These are phyloP conservation scores for Brevimyrus niger DNA, from an alignment of 2,113 vertebrate species.

Conservation along the genomic window DNA sequence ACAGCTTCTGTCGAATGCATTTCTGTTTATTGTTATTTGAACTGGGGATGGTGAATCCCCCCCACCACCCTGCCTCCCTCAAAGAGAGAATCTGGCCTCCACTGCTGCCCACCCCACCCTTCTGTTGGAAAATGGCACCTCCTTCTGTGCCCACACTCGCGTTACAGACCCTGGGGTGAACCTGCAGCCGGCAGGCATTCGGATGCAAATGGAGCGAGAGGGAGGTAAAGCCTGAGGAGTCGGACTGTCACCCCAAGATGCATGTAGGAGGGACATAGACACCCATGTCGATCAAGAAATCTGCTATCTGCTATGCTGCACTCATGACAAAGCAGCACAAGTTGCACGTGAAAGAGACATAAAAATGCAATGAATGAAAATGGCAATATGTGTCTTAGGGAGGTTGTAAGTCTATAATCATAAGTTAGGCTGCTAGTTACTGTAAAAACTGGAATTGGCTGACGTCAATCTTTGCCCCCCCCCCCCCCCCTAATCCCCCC, in stretches of 20 bases:
- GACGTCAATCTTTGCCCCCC: not conserved
- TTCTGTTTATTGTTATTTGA: constrained; percentile 46
- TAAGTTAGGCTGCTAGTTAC: not conserved
- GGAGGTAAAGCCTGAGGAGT: not conserved
- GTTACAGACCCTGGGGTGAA: not conserved
- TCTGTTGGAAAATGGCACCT: not conserved
- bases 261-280: not conserved
- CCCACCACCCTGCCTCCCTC: not conserved
- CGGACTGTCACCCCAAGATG: not conserved
- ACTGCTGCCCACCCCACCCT: too few species aligned
- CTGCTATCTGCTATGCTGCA: constrained; percentile 42
- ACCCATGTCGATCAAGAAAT: constrained; percentile 12
- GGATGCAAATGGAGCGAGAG: not conserved
- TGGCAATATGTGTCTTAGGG: not conserved
- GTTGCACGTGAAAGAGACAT: not conserved
- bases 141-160: not conserved
- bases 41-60: constrained; percentile 30
- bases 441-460: not conserved
- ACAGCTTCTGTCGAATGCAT: constrained; percentile 38
- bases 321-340: not conserved
- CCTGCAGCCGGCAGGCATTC: not conserved
- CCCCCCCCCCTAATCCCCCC: too few species aligned
- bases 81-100: not conserved
- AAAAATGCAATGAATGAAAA: not conserved
- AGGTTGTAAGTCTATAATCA: not conserved